Percentiles rank a stretch among this genome's conserved stretches.
Evolutionary conservation across 2,113 vertebrate species (phyloP).

Genomic region (Hydrochoerus hydrochaeris): DNA sequence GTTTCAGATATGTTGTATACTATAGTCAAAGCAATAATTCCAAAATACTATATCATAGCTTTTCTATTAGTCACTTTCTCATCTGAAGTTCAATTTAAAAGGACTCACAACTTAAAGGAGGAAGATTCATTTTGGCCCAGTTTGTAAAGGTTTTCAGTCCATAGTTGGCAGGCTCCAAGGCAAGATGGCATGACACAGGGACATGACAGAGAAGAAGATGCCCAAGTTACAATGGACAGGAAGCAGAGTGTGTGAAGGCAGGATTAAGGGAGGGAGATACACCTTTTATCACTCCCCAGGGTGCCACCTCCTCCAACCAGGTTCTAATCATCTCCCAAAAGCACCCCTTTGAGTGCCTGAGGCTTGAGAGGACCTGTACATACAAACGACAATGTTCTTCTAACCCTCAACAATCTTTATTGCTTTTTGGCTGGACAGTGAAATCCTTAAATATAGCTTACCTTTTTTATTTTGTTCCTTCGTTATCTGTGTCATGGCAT

Average conservation of each 20-base stretch:
- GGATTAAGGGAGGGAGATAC: background rate
- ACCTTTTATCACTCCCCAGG: background rate
- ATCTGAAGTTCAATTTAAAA: background rate
- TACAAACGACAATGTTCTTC: background rate
- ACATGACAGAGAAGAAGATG: background rate
- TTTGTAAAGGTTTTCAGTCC: background rate
- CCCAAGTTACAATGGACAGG: background rate
- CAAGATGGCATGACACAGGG: background rate
- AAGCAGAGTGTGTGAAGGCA: background rate
- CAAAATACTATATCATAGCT: background rate
- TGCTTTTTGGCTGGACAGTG: background rate
- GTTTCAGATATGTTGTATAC: background rate
- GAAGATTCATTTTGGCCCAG: background rate
- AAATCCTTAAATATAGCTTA: background rate
- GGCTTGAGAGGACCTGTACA: background rate
- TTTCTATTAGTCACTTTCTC: background rate
- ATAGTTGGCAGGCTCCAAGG: background rate
- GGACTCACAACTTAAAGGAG: background rate
- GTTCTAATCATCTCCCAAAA: background rate
- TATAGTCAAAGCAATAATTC: background rate
- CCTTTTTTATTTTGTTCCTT: accelerated
- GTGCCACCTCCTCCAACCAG: background rate
- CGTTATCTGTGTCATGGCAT: background rate
- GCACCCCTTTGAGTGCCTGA: background rate
- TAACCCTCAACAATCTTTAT: background rate